Evolutionary conservation across 2,888 invertebrate species (phyloP), one percentile per base, ranked within the genome.

Genomic region (Tetragonisca angustula): DNA sequence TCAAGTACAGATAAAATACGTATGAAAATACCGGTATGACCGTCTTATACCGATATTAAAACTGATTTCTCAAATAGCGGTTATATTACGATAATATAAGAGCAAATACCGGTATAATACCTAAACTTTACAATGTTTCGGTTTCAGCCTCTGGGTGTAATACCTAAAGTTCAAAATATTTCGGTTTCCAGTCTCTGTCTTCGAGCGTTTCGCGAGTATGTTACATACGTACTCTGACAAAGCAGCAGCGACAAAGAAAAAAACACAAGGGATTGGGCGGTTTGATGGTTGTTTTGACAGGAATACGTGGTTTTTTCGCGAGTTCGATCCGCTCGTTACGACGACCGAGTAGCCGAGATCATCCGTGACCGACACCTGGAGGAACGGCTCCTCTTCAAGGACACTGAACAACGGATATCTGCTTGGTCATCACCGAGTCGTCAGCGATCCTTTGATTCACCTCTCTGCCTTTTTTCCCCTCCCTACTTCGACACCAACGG

Each of bases 281-380:
- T 77, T 80, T 85, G 81, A 85, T 87, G 79, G 90, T 88, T 90
- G 90, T 93, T 93, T 93, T 93, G 93, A 94, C 92, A 91, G 89
- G 92, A 92, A 93, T 93, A 92, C 91, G 89, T 90, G 89, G 83
- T 85, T 92, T 90, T 91, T 91, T 92, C 89, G 92, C 89, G 91
- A 91, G 92, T 93, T 93, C 92, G 93, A 91, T 91, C 88, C 93
- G 93, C 93, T 94, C 90, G 92, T 94, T 93, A 93, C 90, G 84
- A 86, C 84, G 86, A 81, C 81, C 89, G 90, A 91, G 91, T 91
- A 88, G 90, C 79, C 89, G 87, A 90, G 91, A 92, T 94, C 90
- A 92, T 88, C 91, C 93, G 93, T 94, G 93, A 94, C 94, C 93
- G 91, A 93, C 92, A 93, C 92, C 92, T 92, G 93, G 90, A 90